Conservation (phyloP, 2,888 invertebrate species). For the Vanessa cardui region DNA sequence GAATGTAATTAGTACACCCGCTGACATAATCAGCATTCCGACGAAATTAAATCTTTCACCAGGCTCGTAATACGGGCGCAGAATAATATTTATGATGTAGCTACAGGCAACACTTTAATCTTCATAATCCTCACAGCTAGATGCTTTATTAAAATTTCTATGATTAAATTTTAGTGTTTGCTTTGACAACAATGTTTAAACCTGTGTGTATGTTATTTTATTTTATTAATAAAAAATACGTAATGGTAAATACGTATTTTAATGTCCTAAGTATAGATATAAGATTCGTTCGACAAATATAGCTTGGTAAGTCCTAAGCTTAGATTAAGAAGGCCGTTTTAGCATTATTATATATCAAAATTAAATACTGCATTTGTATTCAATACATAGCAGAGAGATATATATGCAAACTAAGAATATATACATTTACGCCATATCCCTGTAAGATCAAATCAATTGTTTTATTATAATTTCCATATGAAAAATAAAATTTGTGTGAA, state of each 20-base stretch:
- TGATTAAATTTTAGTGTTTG: slow-evolving; percentile 25
- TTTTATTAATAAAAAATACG: no score
- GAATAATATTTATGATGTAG: slow-evolving; percentile 34
- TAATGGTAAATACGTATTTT: no score
- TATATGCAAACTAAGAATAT: no score
- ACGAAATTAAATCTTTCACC: slow-evolving; percentile 37
- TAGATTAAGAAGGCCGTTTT: no score
- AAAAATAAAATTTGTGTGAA: slow-evolving; percentile 12
- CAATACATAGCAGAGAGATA: no score
- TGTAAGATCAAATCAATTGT: no score
- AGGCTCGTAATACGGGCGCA: slow-evolving; percentile 24
- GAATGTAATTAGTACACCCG: slow-evolving; percentile 40
- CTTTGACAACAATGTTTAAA: slow-evolving; percentile 6
- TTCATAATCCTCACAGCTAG: slow-evolving; percentile 28
- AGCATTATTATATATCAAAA: no score
- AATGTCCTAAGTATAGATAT: no score
- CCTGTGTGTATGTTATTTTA: background rate
- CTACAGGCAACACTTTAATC: slow-evolving; percentile 31
- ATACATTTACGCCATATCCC: no score
- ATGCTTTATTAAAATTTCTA: slow-evolving; percentile 27
- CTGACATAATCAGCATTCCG: slow-evolving; percentile 41
- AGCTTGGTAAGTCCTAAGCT: no score
- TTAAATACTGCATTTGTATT: no score
- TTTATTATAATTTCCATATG: background rate
- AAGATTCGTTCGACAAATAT: no score